These are phyloP conservation scores for Poecilia picta DNA, from an alignment of 2,797 vertebrate species.

Conservation along the genomic window DNA sequence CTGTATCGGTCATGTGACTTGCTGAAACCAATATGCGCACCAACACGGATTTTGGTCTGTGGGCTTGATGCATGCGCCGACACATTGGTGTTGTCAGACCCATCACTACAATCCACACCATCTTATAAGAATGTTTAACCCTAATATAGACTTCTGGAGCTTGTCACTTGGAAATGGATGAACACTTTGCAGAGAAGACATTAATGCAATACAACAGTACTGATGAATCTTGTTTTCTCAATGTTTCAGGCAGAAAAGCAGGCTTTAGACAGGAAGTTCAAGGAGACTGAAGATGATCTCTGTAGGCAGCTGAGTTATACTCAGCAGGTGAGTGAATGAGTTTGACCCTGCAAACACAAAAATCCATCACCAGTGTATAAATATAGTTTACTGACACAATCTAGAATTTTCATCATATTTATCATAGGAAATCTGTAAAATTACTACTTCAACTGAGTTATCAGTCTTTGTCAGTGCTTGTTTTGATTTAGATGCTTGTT, in stretches of 20 bases:
- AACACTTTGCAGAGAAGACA: neutral
- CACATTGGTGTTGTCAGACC: too few species aligned
- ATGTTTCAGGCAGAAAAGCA: conserved; percentile 86
- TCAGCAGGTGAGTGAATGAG: conserved; percentile 84
- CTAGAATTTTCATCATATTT: neutral
- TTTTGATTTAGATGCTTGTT: neutral
- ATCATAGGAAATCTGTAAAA: neutral
- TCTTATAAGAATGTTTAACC: neutral
- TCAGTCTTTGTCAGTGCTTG: neutral
- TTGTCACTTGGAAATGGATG: neutral
- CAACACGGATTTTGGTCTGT: too few species aligned
- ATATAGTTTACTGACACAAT: neutral
- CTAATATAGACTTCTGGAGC: neutral
- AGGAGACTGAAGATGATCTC: conserved; percentile 88
- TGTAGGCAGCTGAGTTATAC: conserved; percentile 86
- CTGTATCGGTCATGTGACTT: too few species aligned
- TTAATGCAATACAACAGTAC: neutral
- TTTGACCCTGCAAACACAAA: neutral
- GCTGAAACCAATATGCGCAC: too few species aligned
- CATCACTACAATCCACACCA: too few species aligned
- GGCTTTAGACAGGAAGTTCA: conserved; percentile 83
- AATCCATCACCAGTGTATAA: neutral
- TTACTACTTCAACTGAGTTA: neutral
- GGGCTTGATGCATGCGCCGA: too few species aligned
- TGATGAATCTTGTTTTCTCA: neutral